Evolutionary conservation across 2,888 invertebrate species (phyloP).

Genomic region (Drosophila mercatorum): DNA sequence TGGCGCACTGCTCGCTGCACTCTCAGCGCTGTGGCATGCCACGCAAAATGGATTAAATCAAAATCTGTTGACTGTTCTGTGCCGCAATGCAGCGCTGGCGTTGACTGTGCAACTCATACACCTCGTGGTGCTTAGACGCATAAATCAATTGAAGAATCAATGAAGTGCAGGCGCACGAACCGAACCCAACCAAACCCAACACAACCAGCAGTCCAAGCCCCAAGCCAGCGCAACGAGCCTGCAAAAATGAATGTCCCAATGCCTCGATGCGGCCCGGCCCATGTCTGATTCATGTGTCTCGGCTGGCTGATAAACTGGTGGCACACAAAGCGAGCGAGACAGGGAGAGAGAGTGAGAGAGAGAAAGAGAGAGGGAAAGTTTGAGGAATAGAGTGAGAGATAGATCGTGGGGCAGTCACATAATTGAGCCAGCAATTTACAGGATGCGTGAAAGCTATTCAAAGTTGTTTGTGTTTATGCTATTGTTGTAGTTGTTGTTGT

Average conservation of each 20-base stretch:
- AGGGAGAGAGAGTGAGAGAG: background rate
- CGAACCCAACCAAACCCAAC: background rate
- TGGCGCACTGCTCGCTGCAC: slow-evolving; percentile 13
- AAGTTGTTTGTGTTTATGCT: slow-evolving; percentile 55
- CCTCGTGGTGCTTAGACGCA: slow-evolving; percentile 54
- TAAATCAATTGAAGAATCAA: slow-evolving; percentile 70
- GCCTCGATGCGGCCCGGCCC: slow-evolving; percentile 21
- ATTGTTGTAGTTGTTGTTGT: slow-evolving; percentile 17
- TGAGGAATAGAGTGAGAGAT: slow-evolving; percentile 2
- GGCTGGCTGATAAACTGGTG: slow-evolving; percentile 54
- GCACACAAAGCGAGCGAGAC: background rate
- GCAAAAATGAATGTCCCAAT: slow-evolving; percentile 44
- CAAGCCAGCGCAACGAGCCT: slow-evolving; percentile 22
- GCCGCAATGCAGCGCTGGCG: slow-evolving; percentile 46
- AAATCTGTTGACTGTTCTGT: slow-evolving; percentile 32
- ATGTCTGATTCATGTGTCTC: slow-evolving; percentile 55
- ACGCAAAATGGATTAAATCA: slow-evolving; percentile 42
- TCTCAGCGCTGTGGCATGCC: slow-evolving; percentile 27
- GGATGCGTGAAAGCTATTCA: slow-evolving; percentile 55
- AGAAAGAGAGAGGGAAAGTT: background rate
- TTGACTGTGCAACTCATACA: slow-evolving; percentile 39
- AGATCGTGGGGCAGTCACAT: slow-evolving; percentile 44
- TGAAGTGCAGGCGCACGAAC: slow-evolving; percentile 58
- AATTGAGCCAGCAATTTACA: slow-evolving; percentile 67
- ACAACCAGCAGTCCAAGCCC: background rate